Percentiles rank a stretch among this genome's conserved stretches.
Conservation (phyloP, 2,797 vertebrate species). For the Poecilia gillii region DNA sequence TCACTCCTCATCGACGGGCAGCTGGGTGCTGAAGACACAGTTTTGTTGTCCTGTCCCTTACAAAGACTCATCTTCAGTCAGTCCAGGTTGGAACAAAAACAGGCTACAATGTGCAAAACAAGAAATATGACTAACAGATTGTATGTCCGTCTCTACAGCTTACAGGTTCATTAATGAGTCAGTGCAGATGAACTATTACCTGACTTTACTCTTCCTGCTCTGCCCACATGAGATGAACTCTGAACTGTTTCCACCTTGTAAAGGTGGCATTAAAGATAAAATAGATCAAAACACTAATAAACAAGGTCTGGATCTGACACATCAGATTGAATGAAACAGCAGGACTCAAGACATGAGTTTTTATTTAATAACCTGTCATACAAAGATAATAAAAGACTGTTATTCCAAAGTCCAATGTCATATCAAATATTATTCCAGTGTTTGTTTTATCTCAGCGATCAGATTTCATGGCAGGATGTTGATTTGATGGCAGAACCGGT, state of each 20-base stretch:
- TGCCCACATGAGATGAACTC: not conserved
- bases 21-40: not conserved
- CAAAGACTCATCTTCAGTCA: not conserved
- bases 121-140: not conserved
- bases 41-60: not conserved
- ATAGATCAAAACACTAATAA: not conserved
- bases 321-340: not conserved
- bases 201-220: not conserved
- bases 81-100: not conserved
- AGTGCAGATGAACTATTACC: not conserved
- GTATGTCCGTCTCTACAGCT: not conserved
- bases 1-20: not conserved
- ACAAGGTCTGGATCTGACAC: not conserved
- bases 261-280: not conserved
- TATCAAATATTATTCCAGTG: not conserved
- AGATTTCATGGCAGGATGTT: not conserved
- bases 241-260: not conserved
- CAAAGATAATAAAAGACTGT: not conserved
- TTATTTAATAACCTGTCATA: not conserved
- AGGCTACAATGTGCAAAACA: not conserved
- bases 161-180: not conserved
- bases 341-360: not conserved
- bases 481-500: not conserved
- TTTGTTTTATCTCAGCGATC: not conserved
- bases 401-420: not conserved